Conservation (phyloP, 2,113 vertebrate genomes). For the Mormyrus lacerda region DNA sequence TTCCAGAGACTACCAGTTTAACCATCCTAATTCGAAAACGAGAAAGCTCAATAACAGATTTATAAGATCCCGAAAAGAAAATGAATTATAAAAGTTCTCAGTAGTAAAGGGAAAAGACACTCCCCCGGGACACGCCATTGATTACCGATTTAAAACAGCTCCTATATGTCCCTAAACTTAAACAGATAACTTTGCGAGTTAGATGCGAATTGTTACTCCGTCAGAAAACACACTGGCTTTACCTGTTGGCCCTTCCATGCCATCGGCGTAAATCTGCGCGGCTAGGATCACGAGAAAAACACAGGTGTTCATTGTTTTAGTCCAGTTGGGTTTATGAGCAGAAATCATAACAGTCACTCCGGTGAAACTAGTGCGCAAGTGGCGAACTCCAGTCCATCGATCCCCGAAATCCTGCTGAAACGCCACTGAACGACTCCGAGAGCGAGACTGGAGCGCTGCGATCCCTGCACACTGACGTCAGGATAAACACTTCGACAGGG, state of each 20-base stretch:
- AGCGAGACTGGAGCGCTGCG: conserved; percentile 51
- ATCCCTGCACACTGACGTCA: conserved; percentile 67
- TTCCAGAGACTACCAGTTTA: not conserved
- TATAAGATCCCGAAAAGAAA: not conserved
- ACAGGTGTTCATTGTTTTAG: conserved; percentile 70
- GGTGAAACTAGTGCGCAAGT: conserved; percentile 37
- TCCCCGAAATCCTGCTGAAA: conserved; percentile 46
- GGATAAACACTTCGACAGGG: conserved; percentile 60
- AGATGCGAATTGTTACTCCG: conserved; percentile 21
- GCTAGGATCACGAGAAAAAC: conserved; percentile 62
- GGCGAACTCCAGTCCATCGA: conserved; percentile 47
- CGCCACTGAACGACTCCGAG: conserved; percentile 47
- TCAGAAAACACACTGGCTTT: conserved; percentile 37
- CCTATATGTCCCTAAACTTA: not conserved
- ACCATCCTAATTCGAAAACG: not conserved
- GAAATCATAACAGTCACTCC: conserved; percentile 52
- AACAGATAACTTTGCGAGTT: conserved; percentile 39
- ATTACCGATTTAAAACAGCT: conserved; percentile 1
- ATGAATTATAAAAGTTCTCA: conserved; percentile 2
- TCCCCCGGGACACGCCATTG: not conserved
- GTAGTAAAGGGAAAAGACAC: not conserved
- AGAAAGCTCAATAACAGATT: not conserved
- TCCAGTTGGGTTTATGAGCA: conserved; percentile 55
- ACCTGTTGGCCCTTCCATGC: conserved; percentile 70
- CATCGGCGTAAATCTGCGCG: conserved; percentile 66